A percentile compares a stretch with the other conserved stretches of the same genome.
Conservation (phyloP, 2,113 vertebrate genomes). For the Pungitius pungitius region DNA sequence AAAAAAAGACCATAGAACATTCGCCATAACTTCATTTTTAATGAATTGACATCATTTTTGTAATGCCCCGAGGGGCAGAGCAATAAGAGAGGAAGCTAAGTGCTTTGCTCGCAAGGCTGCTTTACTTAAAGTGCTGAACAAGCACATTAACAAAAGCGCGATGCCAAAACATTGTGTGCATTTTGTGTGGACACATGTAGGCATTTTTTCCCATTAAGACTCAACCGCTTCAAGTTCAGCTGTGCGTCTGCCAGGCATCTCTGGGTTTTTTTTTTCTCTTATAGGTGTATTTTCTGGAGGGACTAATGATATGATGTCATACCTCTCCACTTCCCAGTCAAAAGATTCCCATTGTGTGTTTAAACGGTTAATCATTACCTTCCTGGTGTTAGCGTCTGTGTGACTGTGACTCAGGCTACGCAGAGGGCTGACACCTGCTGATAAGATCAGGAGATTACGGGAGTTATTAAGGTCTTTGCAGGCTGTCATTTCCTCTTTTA, state of each 20-base stretch:
- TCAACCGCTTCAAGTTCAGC: not conserved
- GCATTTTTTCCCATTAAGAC: not conserved
- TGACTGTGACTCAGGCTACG: slow-evolving; percentile 8
- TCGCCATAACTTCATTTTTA: not conserved
- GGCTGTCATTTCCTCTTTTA: slow-evolving; percentile 66
- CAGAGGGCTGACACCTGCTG: slow-evolving; percentile 26
- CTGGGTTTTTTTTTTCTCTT: not conserved
- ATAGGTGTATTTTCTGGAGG: not conserved
- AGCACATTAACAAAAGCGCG: not conserved
- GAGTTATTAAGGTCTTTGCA: slow-evolving; percentile 56
- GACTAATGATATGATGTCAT: not conserved
- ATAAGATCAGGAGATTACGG: slow-evolving; percentile 62
- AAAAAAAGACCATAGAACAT: not conserved
- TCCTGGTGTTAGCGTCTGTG: not conserved
- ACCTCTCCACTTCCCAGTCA: not conserved
- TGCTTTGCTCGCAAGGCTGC: not conserved
- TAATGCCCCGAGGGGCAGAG: slow-evolving; percentile 1
- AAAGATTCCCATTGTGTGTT: no score
- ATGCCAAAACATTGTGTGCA: not conserved
- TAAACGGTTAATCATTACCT: not conserved
- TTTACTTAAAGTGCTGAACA: not conserved
- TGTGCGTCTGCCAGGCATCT: not conserved
- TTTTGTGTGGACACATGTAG: not conserved
- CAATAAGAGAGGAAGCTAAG: not conserved
- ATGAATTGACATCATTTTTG: not conserved